Base-by-base conservation (phyloP, 2,888 invertebrate species). In the Ormyrus rosae region DNA sequence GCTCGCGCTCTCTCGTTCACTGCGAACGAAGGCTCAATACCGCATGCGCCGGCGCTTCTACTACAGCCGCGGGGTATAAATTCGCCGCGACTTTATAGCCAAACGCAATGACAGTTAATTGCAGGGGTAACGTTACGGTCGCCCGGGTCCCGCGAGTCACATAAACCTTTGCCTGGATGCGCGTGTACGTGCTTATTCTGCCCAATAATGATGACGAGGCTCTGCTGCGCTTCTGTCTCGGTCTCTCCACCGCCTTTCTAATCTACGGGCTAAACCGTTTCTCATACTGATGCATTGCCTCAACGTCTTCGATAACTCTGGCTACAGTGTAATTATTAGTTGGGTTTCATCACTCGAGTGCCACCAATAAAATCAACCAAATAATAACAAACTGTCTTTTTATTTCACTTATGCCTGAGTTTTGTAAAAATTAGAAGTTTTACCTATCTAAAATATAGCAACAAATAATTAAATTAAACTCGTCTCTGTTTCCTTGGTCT, bases 401-500 rank as follows among this genome's bases (percentile, higher is more conserved):
- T 75, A 75, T 61, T 68, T 9, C 53, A 46, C 68, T 75, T 67
- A 67, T 6, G 34, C 5, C 8, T 19, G 6, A 10, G 9, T 67
- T 58, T 56, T 34, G 34, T 19, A 60, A 60, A 7, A 63, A 46
- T 71, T 53, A 53, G 11, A 72, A 68, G 11, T 68, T 68, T 13
- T 45, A 1, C 8, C 10, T 6, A 69, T 45, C 51, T 51, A 48
- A 67, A 65, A 65, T 11, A 50, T 65, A 67, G 11, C 60, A 67
- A 69, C 50, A 74, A 63, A 13, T 60, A 63, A 34, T n/a, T 34
- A 9, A 55, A 50, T 93, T 95, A 98, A 89, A 98, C 91, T 92
- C 96, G 94, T 87, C 95, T 94, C 76, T 94, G 95, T 91, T 98
- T 98, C 86, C 96, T 93, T 50, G 98, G 94, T 82, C 98, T 92